Conservation (phyloP, 1,140 invertebrate species). For the Drosophila neocordata region DNA sequence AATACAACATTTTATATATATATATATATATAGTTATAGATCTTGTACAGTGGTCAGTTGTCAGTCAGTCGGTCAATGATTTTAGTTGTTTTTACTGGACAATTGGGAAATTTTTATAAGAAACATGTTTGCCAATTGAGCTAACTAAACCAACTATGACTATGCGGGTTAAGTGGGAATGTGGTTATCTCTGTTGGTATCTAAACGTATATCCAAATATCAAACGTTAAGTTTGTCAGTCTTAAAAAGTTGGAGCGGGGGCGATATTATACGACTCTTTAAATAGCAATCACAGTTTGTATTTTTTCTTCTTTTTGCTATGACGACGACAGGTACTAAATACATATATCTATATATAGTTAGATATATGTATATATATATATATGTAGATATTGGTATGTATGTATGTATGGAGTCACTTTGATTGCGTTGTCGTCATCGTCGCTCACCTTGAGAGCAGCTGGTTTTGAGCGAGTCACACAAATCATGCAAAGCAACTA, state of each 20-base stretch:
- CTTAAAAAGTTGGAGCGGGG: conserved; percentile 17
- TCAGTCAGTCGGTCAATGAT: background rate
- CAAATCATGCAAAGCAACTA: conserved; percentile 65
- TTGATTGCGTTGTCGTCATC: conserved; percentile 52
- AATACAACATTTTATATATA: conserved; percentile 15
- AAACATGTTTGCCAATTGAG: conserved; percentile 51
- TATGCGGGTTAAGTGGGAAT: background rate
- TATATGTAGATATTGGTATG: background rate
- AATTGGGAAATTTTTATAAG: conserved; percentile 29
- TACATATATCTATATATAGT: background rate
- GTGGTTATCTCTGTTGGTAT: conserved; percentile 6
- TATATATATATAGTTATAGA: conserved; percentile 1
- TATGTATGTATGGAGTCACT: conserved; percentile 4
- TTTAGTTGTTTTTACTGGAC: background rate
- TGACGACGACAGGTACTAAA: conserved; percentile 54
- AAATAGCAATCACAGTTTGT: conserved; percentile 46
- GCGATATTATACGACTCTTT: conserved; percentile 28
- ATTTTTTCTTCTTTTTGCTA: conserved; percentile 53
- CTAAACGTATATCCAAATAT: conserved; percentile 34
- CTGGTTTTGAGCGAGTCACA: conserved; percentile 54
- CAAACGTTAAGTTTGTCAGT: conserved; percentile 31
- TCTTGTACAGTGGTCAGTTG: background rate
- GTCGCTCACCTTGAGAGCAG: conserved; percentile 66
- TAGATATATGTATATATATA: conserved; percentile 10
- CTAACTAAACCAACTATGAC: conserved; percentile 14